Conservation (phyloP, 2,797 vertebrate species). For the Limnodromus scolopaceus region DNA sequence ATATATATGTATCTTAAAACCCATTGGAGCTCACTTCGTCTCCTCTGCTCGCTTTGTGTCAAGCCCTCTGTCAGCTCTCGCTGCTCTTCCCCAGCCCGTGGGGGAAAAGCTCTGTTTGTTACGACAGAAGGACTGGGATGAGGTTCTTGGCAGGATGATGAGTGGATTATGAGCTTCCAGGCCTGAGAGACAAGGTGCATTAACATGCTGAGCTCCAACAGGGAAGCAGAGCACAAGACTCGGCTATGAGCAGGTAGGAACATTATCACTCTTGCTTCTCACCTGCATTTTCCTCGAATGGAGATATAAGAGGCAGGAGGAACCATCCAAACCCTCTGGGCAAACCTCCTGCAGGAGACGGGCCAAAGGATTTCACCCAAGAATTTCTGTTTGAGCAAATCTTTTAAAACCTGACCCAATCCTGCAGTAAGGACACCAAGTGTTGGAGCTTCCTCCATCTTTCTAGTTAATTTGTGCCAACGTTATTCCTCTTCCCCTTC, state of each 20-base stretch:
- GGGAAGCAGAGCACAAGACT: background rate
- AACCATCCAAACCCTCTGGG: background rate
- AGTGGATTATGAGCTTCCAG: conserved; percentile 10
- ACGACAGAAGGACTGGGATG: conserved; percentile 19
- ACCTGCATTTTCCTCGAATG: background rate
- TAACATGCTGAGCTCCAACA: background rate
- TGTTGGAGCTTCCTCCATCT: background rate
- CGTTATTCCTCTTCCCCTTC: background rate
- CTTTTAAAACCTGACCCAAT: background rate
- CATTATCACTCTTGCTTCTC: background rate
- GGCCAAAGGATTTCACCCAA: background rate
- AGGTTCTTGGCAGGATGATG: conserved; percentile 22
- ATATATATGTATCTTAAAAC: background rate
- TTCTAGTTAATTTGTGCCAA: background rate
- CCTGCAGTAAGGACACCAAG: background rate
- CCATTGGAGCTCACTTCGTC: background rate
- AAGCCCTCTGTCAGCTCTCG: background rate
- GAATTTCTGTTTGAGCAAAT: background rate
- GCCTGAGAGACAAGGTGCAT: background rate
- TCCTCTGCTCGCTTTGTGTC: background rate
- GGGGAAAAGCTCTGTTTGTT: conserved; percentile 4
- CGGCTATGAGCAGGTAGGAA: background rate
- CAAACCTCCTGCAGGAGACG: background rate
- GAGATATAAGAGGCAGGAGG: background rate
- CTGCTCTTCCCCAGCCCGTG: background rate